Conservation (phyloP, 2,888 invertebrate species). For the Barypeithes pellucidus region DNA sequence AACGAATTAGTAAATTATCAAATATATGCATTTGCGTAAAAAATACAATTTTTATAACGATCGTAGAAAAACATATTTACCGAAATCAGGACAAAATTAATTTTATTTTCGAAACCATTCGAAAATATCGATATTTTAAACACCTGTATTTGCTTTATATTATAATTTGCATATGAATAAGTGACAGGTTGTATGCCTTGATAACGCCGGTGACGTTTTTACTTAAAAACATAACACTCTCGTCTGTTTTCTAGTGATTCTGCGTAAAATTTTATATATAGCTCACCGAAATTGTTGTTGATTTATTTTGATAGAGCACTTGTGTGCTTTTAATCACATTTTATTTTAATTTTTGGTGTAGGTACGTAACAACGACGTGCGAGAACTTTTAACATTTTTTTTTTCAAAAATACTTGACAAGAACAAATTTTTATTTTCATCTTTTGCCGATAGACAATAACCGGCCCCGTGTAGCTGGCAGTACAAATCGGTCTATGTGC, state of each 20-base stretch:
- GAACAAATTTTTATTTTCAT: conserved; percentile 39
- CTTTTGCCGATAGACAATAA: conserved; percentile 26
- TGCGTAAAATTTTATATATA: conserved; percentile 8
- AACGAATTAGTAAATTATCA: too few relatives aligned
- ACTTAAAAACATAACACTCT: conserved; percentile 4
- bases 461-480: conserved; percentile 9
- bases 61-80: too few relatives aligned
- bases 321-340: conserved; percentile 24
- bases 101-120: neutral
- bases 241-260: conserved; percentile 10
- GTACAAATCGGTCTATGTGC: conserved; percentile 8
- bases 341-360: conserved; percentile 1
- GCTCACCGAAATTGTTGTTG: conserved; percentile 2
- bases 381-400: neutral
- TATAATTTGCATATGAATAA: too few relatives aligned
- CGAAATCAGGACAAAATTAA: too few relatives aligned
- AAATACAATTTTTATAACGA: too few relatives aligned
- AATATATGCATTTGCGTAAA: too few relatives aligned
- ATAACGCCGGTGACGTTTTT: neutral
- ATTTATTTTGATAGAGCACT: conserved; percentile 12
- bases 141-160: neutral
- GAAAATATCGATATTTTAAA: neutral
- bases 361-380: conserved; percentile 9
- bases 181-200: neutral
- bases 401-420: conserved; percentile 22